phyloP scores from a whole-genome alignment of 2,888 invertebrate species.

The Linnaemya tessellans region DNA sequence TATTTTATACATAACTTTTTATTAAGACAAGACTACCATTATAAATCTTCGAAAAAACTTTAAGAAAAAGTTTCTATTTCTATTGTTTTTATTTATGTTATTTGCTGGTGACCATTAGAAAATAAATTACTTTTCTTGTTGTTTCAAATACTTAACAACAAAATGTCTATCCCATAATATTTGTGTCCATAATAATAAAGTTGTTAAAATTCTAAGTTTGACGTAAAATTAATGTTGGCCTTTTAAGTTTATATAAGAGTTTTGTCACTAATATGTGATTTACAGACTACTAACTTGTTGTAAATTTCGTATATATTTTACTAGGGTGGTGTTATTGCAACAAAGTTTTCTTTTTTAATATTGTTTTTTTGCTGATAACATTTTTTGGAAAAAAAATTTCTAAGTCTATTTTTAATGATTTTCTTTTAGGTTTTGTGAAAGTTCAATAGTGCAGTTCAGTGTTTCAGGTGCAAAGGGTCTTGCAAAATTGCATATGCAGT shows the following conservation, averaged over 20 bases:
- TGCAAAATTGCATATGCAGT: too few species aligned
- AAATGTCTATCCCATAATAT: conserved; percentile 58
- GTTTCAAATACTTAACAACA: conserved; percentile 25
- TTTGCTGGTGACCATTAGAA: conserved; percentile 62
- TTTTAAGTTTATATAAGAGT: conserved; percentile 1
- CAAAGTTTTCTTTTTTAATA: not conserved
- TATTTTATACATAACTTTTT: conserved; percentile 36
- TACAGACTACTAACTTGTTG: not conserved
- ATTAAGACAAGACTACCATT: not conserved
- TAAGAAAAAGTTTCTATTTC: conserved; percentile 31
- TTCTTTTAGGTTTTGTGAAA: too few species aligned
- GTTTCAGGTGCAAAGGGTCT: too few species aligned
- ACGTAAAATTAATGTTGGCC: not conserved
- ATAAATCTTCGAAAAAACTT: conserved; percentile 52
- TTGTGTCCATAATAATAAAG: conserved; percentile 12
- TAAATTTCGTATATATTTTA: not conserved
- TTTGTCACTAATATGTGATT: conserved; percentile 6
- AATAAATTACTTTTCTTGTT: conserved; percentile 60
- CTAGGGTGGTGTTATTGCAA: not conserved
- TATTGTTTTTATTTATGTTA: conserved; percentile 21
- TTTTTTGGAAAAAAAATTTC: too few species aligned
- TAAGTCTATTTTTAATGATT: too few species aligned
- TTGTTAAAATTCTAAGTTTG: conserved; percentile 5
- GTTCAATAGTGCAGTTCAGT: too few species aligned
- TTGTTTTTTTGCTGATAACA: too few species aligned